A percentile compares a stretch with the other conserved stretches of the same genome.
These are phyloP conservation scores for Boloria euphrosyne DNA, from an alignment of 2,888 invertebrate genomes.

Conservation along the genomic window DNA sequence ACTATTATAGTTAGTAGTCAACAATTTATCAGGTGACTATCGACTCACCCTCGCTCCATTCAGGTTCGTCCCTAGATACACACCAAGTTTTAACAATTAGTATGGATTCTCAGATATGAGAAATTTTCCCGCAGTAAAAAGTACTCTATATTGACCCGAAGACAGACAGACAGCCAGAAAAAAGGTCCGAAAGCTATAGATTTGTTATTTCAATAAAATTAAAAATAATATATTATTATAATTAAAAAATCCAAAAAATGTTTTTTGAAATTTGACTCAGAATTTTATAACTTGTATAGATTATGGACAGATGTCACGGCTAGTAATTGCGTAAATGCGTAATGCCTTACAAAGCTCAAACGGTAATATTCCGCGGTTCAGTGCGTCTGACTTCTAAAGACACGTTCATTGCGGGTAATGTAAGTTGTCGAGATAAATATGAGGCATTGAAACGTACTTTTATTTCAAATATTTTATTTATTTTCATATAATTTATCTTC, in stretches of 20 bases:
- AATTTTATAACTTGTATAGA: background rate
- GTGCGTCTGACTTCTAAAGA: constrained; percentile 70
- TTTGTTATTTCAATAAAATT: no score
- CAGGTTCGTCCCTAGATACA: no score
- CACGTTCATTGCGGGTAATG: constrained; percentile 73
- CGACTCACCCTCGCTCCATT: constrained; percentile 1
- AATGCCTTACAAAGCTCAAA: constrained; percentile 58
- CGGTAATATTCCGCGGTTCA: constrained; percentile 73
- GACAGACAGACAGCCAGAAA: no score
- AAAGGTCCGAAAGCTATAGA: no score
- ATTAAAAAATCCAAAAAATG: no score
- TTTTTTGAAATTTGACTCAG: no score
- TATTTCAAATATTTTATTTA: background rate
- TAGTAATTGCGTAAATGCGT: constrained; percentile 33
- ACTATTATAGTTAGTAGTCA: constrained; percentile 5
- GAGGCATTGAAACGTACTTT: constrained; percentile 51
- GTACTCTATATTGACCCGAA: no score
- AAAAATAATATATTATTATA: no score
- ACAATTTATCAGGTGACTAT: constrained; percentile 24
- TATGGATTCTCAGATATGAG: no score
- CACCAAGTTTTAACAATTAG: no score
- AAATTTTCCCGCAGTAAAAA: no score
- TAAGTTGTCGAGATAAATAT: constrained; percentile 69
- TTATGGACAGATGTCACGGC: constrained; percentile 30
- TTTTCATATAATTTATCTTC: background rate